Conservation (phyloP, 2,797 vertebrate genomes). For the Bovichtus variegatus region DNA sequence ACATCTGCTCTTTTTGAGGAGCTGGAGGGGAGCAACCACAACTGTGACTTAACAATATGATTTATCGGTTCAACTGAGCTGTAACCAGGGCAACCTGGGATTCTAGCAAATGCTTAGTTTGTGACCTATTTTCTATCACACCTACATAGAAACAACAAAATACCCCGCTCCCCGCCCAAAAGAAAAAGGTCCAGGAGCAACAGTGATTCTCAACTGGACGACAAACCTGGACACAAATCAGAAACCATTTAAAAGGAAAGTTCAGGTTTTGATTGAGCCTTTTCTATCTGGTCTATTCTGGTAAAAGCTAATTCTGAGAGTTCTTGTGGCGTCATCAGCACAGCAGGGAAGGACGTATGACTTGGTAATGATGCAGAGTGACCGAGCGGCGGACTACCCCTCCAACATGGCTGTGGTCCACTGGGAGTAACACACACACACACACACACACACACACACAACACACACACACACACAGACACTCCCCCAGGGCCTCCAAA, state of each 20-base stretch:
- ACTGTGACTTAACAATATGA: conserved; percentile 44
- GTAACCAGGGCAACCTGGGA: conserved; percentile 66
- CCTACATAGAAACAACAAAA: conserved; percentile 23
- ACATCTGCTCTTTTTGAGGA: not conserved
- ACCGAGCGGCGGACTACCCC: conserved; percentile 17
- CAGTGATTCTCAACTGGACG: not conserved
- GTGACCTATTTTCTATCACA: conserved; percentile 67
- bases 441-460: conserved; percentile 23
- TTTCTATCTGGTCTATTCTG: not conserved
- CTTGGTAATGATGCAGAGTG: conserved; percentile 48
- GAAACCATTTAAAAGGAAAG: not conserved
- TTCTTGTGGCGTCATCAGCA: conserved; percentile 8
- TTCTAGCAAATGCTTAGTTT: conserved; percentile 8
- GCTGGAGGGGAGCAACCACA: not conserved
- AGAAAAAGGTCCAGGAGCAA: not conserved
- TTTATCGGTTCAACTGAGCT: conserved; percentile 62
- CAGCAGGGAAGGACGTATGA: conserved; percentile 24
- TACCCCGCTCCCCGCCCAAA: not conserved
- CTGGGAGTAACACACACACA: conserved; percentile 29
- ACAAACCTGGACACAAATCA: not conserved
- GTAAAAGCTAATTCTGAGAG: not conserved
- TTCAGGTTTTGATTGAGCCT: not conserved
- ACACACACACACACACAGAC: conserved; percentile 4
- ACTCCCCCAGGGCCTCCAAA: conserved; percentile 24
- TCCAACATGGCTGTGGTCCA: conserved; percentile 30